Evolutionary conservation across 2,113 vertebrate species (phyloP), one percentile per base, ranked within the genome.

Genomic region (Gymnocephalus cernua): DNA sequence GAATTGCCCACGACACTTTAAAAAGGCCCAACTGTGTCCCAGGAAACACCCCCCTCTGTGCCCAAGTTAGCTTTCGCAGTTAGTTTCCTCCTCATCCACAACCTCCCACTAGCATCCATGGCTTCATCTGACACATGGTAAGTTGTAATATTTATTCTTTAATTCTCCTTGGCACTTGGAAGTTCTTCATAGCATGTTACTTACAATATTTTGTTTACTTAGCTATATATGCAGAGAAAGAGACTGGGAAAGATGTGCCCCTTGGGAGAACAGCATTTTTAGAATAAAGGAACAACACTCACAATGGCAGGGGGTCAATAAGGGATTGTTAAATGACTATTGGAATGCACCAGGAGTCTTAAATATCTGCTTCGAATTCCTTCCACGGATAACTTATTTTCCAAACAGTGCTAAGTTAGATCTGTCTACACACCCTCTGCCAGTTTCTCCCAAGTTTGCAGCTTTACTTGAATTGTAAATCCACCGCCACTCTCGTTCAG

Each of bases 301-400:
- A 71, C 74, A 62, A 61, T 45, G 72, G 32, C 77, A 79, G 69
- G 15, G 6, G 48, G 58, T 70, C 16, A 77, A 23, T 10, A 62
- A 67, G 35, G 47, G 13, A 21, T 63, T 51, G 51, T 53, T 47
- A 62, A 77, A 80, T 45, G 21, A 48, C 25, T 62, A 56, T 18
- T 69, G 63, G 29, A 85, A 61, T 53, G 25, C 74, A 56, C 47
- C 51, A 74, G 32, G 71, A 56, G 41, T 67, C 65, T 82, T 47
- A 25, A 77, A 78, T 61, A 75, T 84, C 77, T 27, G 58, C 56
- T 80, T 58, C 29, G n/a, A 57, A 41, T 73, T 86, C 12, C 21
- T 35, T 75, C 23, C 29, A 58, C 25, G 21, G 67, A 73, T 29
- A 57, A n/a, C 14, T 16, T 44, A 67, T 15, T 85, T 29, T 65